A percentile compares a stretch with the other conserved stretches of the same genome.
Conservation (phyloP, 2,113 vertebrate species). For the Ptilonorhynchus violaceus region DNA sequence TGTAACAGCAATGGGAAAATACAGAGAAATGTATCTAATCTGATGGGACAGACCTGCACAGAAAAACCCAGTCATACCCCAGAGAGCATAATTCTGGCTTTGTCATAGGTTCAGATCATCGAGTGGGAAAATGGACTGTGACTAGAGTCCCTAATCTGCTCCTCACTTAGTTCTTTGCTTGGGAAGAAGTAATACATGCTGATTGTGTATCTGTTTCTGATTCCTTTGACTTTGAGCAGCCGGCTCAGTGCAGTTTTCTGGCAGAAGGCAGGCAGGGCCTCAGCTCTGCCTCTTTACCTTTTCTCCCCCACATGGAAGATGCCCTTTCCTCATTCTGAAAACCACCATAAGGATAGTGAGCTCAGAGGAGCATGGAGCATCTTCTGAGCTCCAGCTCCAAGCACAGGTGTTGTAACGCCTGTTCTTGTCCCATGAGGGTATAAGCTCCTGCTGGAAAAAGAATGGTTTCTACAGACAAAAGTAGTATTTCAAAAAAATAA, state of each 20-base stretch:
- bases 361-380: neutral
- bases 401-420: neutral
- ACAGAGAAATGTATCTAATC: constrained; percentile 28
- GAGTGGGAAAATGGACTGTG: neutral
- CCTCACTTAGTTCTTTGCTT: neutral
- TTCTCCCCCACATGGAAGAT: fast-evolving
- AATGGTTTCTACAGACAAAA: neutral
- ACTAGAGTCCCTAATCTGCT: neutral
- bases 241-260: neutral
- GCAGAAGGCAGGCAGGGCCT: neutral
- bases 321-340: neutral
- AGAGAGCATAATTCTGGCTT: neutral
- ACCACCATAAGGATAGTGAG: neutral
- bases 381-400: neutral
- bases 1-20: constrained; percentile 4
- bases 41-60: constrained; percentile 25
- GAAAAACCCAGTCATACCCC: neutral
- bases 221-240: neutral
- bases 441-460: neutral
- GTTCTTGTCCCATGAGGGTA: neutral
- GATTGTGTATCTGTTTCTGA: neutral
- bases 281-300: neutral
- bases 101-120: neutral
- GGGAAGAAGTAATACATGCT: neutral
- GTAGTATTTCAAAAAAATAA: neutral